Conservation (phyloP, 2,113 vertebrate species). For the Boulengeromyrus knoepffleri region DNA sequence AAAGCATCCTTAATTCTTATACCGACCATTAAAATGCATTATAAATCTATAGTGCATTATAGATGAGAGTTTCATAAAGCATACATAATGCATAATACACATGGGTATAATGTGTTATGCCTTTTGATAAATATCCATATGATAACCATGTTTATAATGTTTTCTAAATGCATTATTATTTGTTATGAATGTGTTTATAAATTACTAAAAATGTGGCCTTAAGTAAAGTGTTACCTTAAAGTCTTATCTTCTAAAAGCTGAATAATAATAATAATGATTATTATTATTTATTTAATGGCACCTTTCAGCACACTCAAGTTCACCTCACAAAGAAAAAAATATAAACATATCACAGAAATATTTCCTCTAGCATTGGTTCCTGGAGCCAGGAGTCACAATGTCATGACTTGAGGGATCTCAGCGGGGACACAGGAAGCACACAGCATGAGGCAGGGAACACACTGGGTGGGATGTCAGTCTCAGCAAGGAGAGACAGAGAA, state of each 20-base stretch:
- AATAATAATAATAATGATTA: not conserved
- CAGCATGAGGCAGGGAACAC: not conserved
- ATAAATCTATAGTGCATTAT: too few species aligned
- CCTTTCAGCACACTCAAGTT: not conserved
- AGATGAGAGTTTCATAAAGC: too few species aligned
- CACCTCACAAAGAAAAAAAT: not conserved
- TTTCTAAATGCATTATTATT: too few species aligned
- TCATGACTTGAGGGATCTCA: not conserved
- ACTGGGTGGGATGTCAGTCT: not conserved
- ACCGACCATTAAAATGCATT: too few species aligned
- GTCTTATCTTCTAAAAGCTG: not conserved
- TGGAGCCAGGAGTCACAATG: not conserved
- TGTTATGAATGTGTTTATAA: too few species aligned
- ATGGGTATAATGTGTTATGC: too few species aligned
- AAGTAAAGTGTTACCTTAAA: not conserved
- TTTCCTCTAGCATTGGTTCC: not conserved
- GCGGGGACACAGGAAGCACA: not conserved
- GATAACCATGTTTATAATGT: too few species aligned
- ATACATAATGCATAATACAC: too few species aligned
- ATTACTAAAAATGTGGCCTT: too few species aligned
- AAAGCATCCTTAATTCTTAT: too few species aligned
- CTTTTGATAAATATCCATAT: too few species aligned
- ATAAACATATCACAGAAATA: not conserved
- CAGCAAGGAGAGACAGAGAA: not conserved
- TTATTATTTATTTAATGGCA: too few species aligned